Conservation (phyloP, 2,888 invertebrate genomes). For the Petrophora chlorosata region DNA sequence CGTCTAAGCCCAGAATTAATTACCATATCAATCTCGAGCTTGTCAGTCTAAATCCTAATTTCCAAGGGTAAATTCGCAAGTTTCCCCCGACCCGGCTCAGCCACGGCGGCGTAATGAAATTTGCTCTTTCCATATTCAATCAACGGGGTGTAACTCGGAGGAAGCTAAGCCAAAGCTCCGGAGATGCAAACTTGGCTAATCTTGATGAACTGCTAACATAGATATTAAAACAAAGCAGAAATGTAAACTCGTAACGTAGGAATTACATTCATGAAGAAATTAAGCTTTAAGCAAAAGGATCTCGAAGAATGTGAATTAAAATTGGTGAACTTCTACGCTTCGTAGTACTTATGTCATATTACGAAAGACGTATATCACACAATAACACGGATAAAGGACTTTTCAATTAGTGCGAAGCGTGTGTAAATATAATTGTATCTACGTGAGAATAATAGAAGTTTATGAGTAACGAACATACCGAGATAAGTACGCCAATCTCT, state of each 20-base stretch:
- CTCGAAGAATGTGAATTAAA: no score
- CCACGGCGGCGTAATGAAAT: constrained; percentile 37
- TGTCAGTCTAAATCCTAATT: constrained; percentile 15
- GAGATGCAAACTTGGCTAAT: constrained; percentile 35
- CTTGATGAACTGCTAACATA: constrained; percentile 35
- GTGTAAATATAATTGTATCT: neutral
- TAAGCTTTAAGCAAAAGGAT: no score
- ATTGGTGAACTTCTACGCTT: no score
- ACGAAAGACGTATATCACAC: no score
- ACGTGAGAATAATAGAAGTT: constrained; percentile 5
- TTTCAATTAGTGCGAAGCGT: no score
- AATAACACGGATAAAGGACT: no score
- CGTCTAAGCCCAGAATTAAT: constrained; percentile 11
- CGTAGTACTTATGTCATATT: no score
- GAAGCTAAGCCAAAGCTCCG: constrained; percentile 18
- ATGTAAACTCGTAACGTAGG: no score
- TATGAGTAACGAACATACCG: constrained; percentile 16
- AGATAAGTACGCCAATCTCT: constrained; percentile 2
- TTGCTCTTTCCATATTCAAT: constrained; percentile 46
- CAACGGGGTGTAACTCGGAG: constrained; percentile 33
- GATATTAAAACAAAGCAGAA: constrained; percentile 6
- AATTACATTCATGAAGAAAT: no score
- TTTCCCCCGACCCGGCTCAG: constrained; percentile 23
- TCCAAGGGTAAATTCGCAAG: constrained; percentile 23
- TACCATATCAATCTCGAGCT: constrained; percentile 15